phyloP scores from a whole-genome alignment of 92 coral and sea anemone species.

The Actinostola sp. region DNA sequence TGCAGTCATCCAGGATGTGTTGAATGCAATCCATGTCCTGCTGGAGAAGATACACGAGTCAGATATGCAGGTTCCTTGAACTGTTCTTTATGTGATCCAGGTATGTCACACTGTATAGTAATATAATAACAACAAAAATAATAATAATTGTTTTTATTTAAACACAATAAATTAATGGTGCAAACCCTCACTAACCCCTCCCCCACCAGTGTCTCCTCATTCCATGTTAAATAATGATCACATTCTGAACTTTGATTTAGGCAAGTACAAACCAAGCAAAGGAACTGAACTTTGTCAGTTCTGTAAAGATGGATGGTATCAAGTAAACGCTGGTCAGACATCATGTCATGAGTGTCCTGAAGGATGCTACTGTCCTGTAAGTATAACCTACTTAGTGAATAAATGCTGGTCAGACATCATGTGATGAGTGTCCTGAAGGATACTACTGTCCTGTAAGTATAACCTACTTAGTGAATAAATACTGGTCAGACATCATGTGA shows the following conservation, averaged over 20 bases:
- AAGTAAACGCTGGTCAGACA: slow-evolving; percentile 44
- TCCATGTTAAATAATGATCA: too few species aligned
- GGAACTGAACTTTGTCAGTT: slow-evolving; percentile 12
- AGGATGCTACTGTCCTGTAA: slow-evolving; percentile 82
- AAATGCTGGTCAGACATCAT: neutral
- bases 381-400: slow-evolving; percentile 9
- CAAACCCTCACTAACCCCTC: too few species aligned
- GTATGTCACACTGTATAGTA: slow-evolving; percentile 41
- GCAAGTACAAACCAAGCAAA: slow-evolving; percentile 37
- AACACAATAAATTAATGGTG: too few species aligned
- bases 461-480: too few species aligned
- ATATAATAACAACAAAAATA: too few species aligned
- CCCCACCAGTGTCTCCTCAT: too few species aligned
- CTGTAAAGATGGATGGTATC: slow-evolving; percentile 32
- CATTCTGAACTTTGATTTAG: too few species aligned
- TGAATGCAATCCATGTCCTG: slow-evolving; percentile 47
- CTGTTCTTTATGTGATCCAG: slow-evolving; percentile 57
- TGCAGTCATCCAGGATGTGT: slow-evolving; percentile 60
- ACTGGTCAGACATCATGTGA: too few species aligned
- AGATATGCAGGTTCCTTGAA: slow-evolving; percentile 36
- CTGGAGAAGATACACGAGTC: slow-evolving; percentile 55
- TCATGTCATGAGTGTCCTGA: slow-evolving; percentile 68
- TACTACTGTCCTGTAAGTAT: too few species aligned
- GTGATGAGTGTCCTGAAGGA: neutral
- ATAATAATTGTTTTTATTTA: too few species aligned